Evolutionary conservation across 2,888 invertebrate genomes (phyloP).

Genomic region (Archips crataeganus): DNA sequence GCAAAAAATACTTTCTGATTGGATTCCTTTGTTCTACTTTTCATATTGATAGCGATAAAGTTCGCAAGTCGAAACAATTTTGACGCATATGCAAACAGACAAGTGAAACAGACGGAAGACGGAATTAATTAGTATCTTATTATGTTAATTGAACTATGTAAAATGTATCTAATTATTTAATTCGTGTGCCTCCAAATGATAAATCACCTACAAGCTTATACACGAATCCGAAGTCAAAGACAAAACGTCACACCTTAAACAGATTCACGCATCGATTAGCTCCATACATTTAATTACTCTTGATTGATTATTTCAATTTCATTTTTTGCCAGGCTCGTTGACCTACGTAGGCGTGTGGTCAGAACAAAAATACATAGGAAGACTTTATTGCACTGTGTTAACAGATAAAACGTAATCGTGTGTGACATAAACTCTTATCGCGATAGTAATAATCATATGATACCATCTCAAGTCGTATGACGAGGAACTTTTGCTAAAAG

Average conservation of each 20-base stretch:
- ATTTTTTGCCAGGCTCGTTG: conserved; percentile 53
- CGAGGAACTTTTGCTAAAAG: background rate
- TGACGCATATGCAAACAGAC: conserved; percentile 4
- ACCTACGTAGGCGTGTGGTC: conserved; percentile 56
- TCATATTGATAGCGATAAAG: conserved; percentile 5
- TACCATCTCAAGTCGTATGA: conserved; percentile 13
- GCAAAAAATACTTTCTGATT: background rate
- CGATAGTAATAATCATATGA: conserved; percentile 1
- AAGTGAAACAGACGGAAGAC: conserved; percentile 16
- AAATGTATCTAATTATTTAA: conserved; percentile 29
- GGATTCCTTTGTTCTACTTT: conserved; percentile 10
- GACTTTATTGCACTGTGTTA: conserved; percentile 24
- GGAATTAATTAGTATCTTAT: conserved; percentile 32
- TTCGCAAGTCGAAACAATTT: conserved; percentile 9
- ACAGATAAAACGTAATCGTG: conserved; percentile 27
- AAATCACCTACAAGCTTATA: conserved; percentile 20
- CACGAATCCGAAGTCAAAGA: conserved; percentile 18
- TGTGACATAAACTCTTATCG: conserved; percentile 26
- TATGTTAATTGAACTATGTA: conserved; percentile 32
- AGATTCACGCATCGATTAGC: conserved; percentile 24
- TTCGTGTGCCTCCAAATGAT: conserved; percentile 19
- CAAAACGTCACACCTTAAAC: conserved; percentile 32
- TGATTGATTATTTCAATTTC: conserved; percentile 62
- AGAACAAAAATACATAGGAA: conserved; percentile 50
- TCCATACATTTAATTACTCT: conserved; percentile 35